Base-by-base conservation (phyloP, 2,113 vertebrate genomes). In the Laticauda colubrina region DNA sequence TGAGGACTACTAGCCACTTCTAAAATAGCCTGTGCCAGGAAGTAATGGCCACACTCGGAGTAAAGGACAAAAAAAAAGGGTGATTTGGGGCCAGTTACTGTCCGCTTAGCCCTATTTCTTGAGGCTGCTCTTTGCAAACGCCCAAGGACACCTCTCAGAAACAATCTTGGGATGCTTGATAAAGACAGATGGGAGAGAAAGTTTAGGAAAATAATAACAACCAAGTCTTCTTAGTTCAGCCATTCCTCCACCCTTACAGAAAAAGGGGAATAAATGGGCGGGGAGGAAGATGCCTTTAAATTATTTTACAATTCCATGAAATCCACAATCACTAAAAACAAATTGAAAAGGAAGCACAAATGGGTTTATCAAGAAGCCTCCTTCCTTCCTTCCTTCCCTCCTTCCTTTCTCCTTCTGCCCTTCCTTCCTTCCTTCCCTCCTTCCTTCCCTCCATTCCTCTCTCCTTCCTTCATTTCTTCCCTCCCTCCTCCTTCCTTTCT, bases 401-500 rank as follows among this genome's bases (percentile, higher is more conserved):
- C 56, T 64, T 69, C 6, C 12, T 1, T 34, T 3, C 21, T n/a
- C 15, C 18, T 55, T 1, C 54, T 54, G 1, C 48, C 5, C 1
- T 0, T 3, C 2, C 53, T 54, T 54, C 12, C 53, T 14, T 54
- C 26, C 26, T 4, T 10, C 26, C 0, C 1, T 18, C 15, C 54
- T 3, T 5, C 14, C 54, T 14, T 54, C 14, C 55, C 1, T 20
- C 55, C 18, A n/a, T 0, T 20, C 18, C 4, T 54, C 12, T 12
- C 0, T 55, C 15, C 3, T 3, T 54, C 15, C 18, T 0, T 20
- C 4, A 15, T 20, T 56, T 1, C 18, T 15, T 54, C 12, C 53
- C 2, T 55, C 15, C 3, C 3, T 54, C 54, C 14, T 55, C 4
- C 29, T 0, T 34, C 5, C n/a, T n/a, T 57, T 20, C 56, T 29